These are phyloP conservation scores for Meloidogyne floridensis DNA, from an alignment of 1,140 invertebrate species.

Conservation along the genomic window DNA sequence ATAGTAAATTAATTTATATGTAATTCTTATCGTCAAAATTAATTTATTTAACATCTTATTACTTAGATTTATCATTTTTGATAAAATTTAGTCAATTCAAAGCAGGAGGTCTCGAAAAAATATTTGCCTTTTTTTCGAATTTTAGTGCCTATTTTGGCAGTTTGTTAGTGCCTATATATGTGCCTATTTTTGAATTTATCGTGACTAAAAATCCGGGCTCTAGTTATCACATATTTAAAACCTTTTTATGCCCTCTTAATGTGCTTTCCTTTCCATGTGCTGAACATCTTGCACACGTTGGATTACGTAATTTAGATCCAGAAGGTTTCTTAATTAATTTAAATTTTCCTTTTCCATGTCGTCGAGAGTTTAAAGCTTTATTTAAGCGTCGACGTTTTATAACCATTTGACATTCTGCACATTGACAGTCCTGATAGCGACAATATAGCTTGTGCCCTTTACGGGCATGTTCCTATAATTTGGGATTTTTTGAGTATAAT, in stretches of 20 bases:
- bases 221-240: too few species aligned
- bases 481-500: background rate
- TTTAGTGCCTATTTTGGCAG: too few species aligned
- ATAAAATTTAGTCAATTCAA: too few species aligned
- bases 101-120: too few species aligned
- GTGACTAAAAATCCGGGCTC: too few species aligned
- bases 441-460: constrained; percentile 56
- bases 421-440: constrained; percentile 43
- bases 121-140: too few species aligned
- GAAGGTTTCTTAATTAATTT: background rate
- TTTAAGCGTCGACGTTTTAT: constrained; percentile 52
- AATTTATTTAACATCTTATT: too few species aligned
- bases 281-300: constrained; percentile 52
- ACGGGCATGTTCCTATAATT: constrained; percentile 47
- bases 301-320: constrained; percentile 47
- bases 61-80: too few species aligned
- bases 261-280: constrained; percentile 52
- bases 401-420: constrained; percentile 52
- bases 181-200: too few species aligned
- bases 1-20: too few species aligned
- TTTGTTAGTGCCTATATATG: too few species aligned
- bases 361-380: constrained; percentile 48
- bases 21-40: too few species aligned
- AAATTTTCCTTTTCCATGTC: constrained; percentile 14
- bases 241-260: constrained; percentile 51